Evolutionary conservation across 2,113 vertebrate species (phyloP).

Genomic region (Mystacornis crossleyi): DNA sequence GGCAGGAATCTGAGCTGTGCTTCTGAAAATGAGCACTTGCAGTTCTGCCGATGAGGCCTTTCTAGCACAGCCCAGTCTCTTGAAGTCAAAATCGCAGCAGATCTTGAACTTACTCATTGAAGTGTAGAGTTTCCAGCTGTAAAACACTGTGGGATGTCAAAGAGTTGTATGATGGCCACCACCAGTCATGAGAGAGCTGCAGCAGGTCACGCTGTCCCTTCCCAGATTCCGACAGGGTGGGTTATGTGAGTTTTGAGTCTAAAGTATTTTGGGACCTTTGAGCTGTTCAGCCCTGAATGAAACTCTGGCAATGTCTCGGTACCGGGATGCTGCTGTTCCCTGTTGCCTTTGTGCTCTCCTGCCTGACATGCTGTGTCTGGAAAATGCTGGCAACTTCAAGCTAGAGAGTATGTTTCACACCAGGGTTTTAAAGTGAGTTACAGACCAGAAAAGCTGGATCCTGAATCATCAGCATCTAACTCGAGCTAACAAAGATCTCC

Average conservation of each 20-base stretch:
- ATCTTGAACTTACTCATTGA: background rate
- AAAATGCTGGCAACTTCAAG: background rate
- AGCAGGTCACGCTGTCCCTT: background rate
- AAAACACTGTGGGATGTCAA: background rate
- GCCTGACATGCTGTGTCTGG: background rate
- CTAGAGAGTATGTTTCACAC: background rate
- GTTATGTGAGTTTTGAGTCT: background rate
- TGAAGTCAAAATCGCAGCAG: background rate
- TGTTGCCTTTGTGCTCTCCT: background rate
- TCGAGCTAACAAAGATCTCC: background rate
- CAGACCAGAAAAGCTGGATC: background rate
- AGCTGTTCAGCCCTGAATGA: background rate
- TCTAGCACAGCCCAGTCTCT: background rate
- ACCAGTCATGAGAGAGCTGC: background rate
- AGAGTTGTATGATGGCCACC: background rate
- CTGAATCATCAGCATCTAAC: background rate
- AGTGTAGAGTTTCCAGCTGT: background rate
- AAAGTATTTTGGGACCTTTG: background rate
- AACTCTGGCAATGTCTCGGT: background rate
- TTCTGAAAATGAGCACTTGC: background rate
- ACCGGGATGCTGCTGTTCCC: background rate
- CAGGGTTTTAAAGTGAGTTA: background rate
- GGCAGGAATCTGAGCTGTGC: background rate
- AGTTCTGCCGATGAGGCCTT: background rate
- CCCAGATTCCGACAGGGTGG: fast-evolving